Base-by-base conservation (phyloP, 2,113 vertebrate genomes). In the Mola mola region DNA sequence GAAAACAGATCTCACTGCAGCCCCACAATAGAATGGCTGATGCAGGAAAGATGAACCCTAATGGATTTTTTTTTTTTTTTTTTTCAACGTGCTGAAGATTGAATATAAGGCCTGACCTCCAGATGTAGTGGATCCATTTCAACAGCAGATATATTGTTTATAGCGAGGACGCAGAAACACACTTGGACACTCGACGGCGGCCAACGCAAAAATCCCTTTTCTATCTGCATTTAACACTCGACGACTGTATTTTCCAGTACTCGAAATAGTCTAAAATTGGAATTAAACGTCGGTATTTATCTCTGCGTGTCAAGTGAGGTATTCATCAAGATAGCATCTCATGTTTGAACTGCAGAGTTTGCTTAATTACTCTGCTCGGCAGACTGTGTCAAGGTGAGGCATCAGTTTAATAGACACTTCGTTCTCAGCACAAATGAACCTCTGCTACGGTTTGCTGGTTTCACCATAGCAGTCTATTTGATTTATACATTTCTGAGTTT, bases 1-100 rank as follows among this genome's bases (percentile, higher is more conserved):
- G 91, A 92, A 92, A 93, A 91, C 89, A 91, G 91, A 92, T 90
- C 90, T 91, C 86, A 90, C 87, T 85, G 87, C 87, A 88, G 88
- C 85, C 77, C 85, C 90, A 89, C 87, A 90, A 88, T 91, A 91
- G 92, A 88, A 90, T 85, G 90, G 87, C 90, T 89, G 85, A 89
- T 89, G 90, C 87, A 89, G 91, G 89, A 84, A 90, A 92, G 90
- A 92, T 93, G 92, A 92, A 91, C 87, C 90, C 86, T 93, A 93
- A 93, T 93, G 91, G 90, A 88, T 93, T 91, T 89, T 46, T 87
- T 88, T 40, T 87, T 82, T 87, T 43, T 87, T 88, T 87, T 82
- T 88, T 87, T 86, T 75, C 88, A 82, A 62, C 89, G 79, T 90
- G 85, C 87, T 91, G 88, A 87, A 92, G 90, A 92, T 86, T 91